phyloP scores from a whole-genome alignment of 2,113 vertebrate genomes.

The Rhinogobius similis region DNA sequence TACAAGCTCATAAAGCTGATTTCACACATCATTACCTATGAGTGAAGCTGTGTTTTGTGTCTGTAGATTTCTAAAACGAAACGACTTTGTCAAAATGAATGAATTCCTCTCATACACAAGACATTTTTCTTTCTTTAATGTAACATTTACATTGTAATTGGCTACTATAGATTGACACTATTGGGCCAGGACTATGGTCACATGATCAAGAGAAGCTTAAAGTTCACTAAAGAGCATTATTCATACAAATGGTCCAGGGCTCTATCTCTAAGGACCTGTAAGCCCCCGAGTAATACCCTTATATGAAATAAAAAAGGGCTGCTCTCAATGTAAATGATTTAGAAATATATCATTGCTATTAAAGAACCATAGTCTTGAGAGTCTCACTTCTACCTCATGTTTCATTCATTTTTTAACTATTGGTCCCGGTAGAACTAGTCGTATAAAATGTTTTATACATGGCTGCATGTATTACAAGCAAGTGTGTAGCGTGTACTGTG shows the following conservation, averaged over 20 bases:
- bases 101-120: too few relatives aligned
- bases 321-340: slow-evolving; percentile 50
- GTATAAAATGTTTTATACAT: not conserved
- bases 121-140: not conserved
- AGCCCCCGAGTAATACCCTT: slow-evolving; percentile 1
- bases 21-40: too few relatives aligned
- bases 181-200: not conserved
- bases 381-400: slow-evolving; percentile 39
- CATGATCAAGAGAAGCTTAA: not conserved
- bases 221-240: not conserved
- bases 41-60: not conserved
- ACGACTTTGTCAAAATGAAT: not conserved
- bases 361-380: slow-evolving; percentile 23
- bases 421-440: slow-evolving; percentile 18
- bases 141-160: not conserved
- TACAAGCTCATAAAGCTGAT: too few relatives aligned
- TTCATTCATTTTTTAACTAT: slow-evolving; percentile 49
- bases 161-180: not conserved
- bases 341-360: slow-evolving; percentile 19
- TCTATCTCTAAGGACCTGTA: slow-evolving; percentile 24
- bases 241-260: slow-evolving; percentile 26
- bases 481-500: not conserved
- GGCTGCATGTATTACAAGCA: not conserved
- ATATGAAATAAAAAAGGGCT: slow-evolving; percentile 14
- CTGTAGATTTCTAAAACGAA: not conserved